Percentiles rank a stretch among this genome's conserved stretches.
These are phyloP conservation scores for Microtus pennsylvanicus DNA, from an alignment of 2,113 vertebrate species.

Conservation along the genomic window DNA sequence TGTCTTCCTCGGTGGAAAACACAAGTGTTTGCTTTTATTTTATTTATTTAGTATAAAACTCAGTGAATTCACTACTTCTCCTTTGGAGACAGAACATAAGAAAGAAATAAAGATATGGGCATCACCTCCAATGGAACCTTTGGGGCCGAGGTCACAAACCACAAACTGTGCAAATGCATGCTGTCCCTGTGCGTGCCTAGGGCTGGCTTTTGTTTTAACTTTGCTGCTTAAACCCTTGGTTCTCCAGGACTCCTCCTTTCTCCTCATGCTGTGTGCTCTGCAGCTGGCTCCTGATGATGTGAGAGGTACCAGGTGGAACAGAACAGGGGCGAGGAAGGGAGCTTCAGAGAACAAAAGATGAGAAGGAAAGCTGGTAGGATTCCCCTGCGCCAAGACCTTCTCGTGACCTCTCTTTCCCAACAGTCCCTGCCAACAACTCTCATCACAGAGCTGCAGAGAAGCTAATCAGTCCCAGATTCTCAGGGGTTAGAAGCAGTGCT, in stretches of 20 bases:
- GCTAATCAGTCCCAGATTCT: not conserved
- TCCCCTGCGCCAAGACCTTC: not conserved
- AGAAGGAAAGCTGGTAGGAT: not conserved
- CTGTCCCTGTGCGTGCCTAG: not conserved
- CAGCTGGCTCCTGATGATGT: not conserved
- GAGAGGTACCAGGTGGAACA: not conserved
- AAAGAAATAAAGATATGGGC: not conserved
- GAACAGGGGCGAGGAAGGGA: not conserved
- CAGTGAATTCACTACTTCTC: not conserved
- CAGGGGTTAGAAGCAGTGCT: not conserved
- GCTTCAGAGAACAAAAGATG: not conserved
- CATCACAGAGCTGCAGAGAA: not conserved
- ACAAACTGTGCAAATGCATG: not conserved
- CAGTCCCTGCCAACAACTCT: not conserved
- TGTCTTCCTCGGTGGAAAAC: not conserved
- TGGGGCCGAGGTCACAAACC: not conserved
- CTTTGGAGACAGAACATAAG: not conserved
- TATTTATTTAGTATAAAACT: not conserved
- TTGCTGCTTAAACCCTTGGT: not conserved
- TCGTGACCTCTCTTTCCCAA: not conserved
- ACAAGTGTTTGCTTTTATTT: not conserved
- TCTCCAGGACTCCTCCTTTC: not conserved
- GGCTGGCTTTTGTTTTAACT: not conserved
- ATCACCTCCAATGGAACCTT: not conserved
- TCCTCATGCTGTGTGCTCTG: not conserved